A percentile compares a stretch with the other conserved stretches of the same genome.
Evolutionary conservation across 2,888 invertebrate species (phyloP).

Genomic region (Falcaria lacertinaria): DNA sequence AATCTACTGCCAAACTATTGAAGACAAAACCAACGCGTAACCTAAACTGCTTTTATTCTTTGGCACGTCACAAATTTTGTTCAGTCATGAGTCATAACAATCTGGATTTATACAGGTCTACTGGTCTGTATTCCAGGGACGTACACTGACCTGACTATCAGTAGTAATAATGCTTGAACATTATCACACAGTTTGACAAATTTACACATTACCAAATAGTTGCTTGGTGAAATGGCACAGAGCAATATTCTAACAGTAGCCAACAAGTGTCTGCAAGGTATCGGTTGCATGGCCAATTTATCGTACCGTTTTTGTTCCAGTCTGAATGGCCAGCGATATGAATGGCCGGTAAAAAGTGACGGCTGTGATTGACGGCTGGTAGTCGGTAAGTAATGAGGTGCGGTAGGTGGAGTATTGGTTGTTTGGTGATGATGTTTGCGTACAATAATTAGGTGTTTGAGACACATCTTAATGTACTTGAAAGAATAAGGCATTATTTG

Average conservation of each 20-base stretch:
- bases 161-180: too few relatives aligned
- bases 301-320: constrained; percentile 15
- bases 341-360: constrained; percentile 14
- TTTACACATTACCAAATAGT: not conserved
- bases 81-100: too few relatives aligned
- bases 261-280: constrained; percentile 11
- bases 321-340: constrained; percentile 5
- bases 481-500: too few relatives aligned
- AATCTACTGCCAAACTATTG: too few relatives aligned
- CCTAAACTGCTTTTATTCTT: too few relatives aligned
- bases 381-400: constrained; percentile 9
- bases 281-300: constrained; percentile 17
- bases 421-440: not conserved
- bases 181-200: not conserved
- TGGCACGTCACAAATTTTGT: too few relatives aligned
- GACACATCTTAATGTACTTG: not conserved
- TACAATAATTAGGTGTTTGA: not conserved
- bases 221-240: not conserved
- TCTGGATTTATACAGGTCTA: too few relatives aligned
- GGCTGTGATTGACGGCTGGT: constrained; percentile 17
- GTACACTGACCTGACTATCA: too few relatives aligned
- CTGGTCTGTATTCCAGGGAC: too few relatives aligned
- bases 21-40: too few relatives aligned
- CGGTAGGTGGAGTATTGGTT: not conserved
- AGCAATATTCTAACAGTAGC: constrained; percentile 3